These are phyloP conservation scores for Mustela nigripes DNA, from an alignment of 2,113 vertebrate species.

Conservation along the genomic window DNA sequence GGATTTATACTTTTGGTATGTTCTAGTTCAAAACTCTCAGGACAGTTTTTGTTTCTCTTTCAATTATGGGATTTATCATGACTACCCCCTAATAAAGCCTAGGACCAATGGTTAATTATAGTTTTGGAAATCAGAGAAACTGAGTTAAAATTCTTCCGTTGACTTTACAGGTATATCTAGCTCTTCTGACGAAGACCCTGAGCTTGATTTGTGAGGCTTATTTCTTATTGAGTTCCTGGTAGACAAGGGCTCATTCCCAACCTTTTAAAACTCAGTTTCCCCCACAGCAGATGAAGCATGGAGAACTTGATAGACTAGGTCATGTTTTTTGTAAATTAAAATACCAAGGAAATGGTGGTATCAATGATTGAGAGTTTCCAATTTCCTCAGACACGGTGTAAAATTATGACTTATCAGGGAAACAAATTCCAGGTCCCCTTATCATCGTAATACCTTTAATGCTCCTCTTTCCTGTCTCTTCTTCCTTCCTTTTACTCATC, in stretches of 20 bases:
- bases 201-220: background rate
- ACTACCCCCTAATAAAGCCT: background rate
- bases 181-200: background rate
- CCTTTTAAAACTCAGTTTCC: background rate
- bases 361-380: background rate
- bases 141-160: background rate
- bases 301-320: background rate
- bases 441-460: background rate
- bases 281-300: background rate
- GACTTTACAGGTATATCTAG: background rate
- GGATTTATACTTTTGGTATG: background rate
- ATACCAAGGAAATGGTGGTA: background rate
- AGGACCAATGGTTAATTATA: rapidly evolving
- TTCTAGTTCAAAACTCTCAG: background rate
- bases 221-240: background rate
- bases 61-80: background rate
- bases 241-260: background rate
- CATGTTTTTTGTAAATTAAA: constrained; percentile 38
- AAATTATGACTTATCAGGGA: background rate
- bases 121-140: background rate
- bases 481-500: background rate
- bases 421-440: background rate
- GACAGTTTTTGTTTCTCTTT: background rate
- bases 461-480: background rate
- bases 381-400: background rate